Evolutionary conservation across 2,797 vertebrate genomes (phyloP).

Genomic region (Rhynchotus rufescens): DNA sequence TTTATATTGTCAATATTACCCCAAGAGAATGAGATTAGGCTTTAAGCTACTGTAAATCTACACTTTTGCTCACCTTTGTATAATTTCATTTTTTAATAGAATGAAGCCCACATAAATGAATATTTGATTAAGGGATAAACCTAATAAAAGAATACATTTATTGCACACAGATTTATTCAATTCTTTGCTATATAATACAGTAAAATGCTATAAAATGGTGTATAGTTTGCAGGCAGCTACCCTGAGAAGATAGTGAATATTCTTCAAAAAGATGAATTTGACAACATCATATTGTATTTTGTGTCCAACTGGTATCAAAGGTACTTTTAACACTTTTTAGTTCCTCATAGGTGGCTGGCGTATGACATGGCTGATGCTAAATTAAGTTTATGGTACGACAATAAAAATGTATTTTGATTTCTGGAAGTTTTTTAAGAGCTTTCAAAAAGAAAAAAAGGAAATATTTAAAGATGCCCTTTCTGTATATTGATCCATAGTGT

Average conservation of each 20-base stretch:
- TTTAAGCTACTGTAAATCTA: conserved; percentile 79
- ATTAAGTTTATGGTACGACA: conserved; percentile 25
- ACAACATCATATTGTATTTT: conserved; percentile 64
- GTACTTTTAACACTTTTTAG: neutral
- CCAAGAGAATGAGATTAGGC: conserved; percentile 74
- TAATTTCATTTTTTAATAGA: conserved; percentile 80
- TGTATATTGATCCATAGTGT: neutral
- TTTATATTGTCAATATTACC: conserved; percentile 79
- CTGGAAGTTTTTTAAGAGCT: neutral
- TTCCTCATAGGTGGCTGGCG: conserved; percentile 37
- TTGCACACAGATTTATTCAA: conserved; percentile 73
- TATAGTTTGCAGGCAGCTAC: conserved; percentile 54
- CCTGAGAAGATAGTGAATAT: conserved; percentile 53
- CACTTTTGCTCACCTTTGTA: conserved; percentile 78
- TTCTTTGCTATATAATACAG: conserved; percentile 63
- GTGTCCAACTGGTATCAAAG: conserved; percentile 15
- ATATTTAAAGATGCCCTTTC: neutral
- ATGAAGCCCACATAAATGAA: conserved; percentile 76
- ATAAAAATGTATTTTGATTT: conserved; percentile 17
- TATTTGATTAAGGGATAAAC: conserved; percentile 78
- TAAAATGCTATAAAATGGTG: conserved; percentile 65
- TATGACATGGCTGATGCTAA: conserved; percentile 17
- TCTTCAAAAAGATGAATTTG: conserved; percentile 65
- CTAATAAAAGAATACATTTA: conserved; percentile 78
- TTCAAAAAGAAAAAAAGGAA: neutral